phyloP scores from a whole-genome alignment of 35 echinoderm and acorn worm species.

The Apostichopus japonicus region DNA sequence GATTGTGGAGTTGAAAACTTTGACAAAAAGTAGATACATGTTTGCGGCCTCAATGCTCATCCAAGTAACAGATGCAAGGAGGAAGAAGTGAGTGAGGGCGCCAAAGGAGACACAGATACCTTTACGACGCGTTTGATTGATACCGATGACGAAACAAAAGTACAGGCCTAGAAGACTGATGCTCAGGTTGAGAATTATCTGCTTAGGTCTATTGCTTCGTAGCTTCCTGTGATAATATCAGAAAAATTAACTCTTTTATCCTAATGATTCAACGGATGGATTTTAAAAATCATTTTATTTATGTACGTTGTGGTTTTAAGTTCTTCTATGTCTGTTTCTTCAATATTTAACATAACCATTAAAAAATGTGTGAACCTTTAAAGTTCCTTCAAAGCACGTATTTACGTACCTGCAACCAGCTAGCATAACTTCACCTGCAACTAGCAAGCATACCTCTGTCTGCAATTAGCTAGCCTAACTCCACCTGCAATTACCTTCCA shows the following conservation, averaged over 20 bases:
- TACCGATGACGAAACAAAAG: slow-evolving; percentile 65
- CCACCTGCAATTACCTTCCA: too few relatives aligned
- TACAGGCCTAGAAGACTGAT: slow-evolving; percentile 61
- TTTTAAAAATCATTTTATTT: too few relatives aligned
- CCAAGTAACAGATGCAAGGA: slow-evolving; percentile 63
- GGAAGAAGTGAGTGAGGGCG: slow-evolving; percentile 67
- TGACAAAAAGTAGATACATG: slow-evolving; percentile 79
- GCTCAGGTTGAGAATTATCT: slow-evolving; percentile 67
- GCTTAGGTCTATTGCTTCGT: slow-evolving; percentile 12
- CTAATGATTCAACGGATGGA: too few relatives aligned
- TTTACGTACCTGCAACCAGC: too few relatives aligned
- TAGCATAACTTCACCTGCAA: too few relatives aligned
- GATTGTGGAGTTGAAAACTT: slow-evolving; percentile 63
- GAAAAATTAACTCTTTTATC: not conserved
- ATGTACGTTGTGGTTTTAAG: too few relatives aligned
- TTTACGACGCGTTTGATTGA: not conserved
- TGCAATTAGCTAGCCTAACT: too few relatives aligned
- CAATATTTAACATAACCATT: too few relatives aligned
- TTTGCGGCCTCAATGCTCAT: slow-evolving; percentile 76
- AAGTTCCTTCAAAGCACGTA: too few relatives aligned
- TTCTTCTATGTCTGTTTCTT: too few relatives aligned
- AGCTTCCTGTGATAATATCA: slow-evolving; percentile 24
- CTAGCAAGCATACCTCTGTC: too few relatives aligned
- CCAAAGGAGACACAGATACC: slow-evolving; percentile 49
- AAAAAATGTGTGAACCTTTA: too few relatives aligned